These are phyloP conservation scores for Hypomecis punctinalis DNA, from an alignment of 2,888 invertebrate species.

Conservation along the genomic window DNA sequence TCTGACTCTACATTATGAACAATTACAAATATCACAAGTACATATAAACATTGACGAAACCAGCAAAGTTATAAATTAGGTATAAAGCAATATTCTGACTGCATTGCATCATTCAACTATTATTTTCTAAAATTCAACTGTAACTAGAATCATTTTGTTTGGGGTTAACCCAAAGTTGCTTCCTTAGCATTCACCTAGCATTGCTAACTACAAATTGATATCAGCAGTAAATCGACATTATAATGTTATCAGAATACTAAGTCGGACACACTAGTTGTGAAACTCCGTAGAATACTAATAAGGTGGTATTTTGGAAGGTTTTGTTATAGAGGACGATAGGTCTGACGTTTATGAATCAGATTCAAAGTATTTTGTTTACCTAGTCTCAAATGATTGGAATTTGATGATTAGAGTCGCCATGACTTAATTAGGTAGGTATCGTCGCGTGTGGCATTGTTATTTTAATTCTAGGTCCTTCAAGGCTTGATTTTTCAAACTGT, in stretches of 20 bases:
- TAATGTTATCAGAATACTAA: constrained; percentile 69
- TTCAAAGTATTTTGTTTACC: constrained; percentile 33
- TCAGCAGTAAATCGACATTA: constrained; percentile 75
- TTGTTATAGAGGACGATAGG: constrained; percentile 44
- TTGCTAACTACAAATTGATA: constrained; percentile 78
- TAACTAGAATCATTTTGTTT: not conserved
- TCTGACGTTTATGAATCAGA: constrained; percentile 43
- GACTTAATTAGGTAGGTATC: constrained; percentile 8
- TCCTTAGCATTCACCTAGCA: constrained; percentile 61
- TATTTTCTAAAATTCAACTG: not conserved
- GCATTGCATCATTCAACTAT: not conserved
- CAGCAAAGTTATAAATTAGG: too few species aligned
- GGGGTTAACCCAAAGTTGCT: constrained; percentile 46
- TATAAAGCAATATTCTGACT: too few species aligned
- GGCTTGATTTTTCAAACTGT: too few species aligned
- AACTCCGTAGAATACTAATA: constrained; percentile 65
- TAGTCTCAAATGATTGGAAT: constrained; percentile 17
- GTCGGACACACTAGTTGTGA: constrained; percentile 59
- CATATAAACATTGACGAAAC: too few species aligned
- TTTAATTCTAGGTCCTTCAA: too few species aligned
- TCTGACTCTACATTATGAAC: too few species aligned
- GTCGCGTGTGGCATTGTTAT: not conserved
- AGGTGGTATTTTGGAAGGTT: constrained; percentile 56
- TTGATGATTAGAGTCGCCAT: not conserved
- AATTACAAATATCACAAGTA: too few species aligned